phyloP scores from a whole-genome alignment of 2,113 vertebrate genomes.

The Hypomesus transpacificus region DNA sequence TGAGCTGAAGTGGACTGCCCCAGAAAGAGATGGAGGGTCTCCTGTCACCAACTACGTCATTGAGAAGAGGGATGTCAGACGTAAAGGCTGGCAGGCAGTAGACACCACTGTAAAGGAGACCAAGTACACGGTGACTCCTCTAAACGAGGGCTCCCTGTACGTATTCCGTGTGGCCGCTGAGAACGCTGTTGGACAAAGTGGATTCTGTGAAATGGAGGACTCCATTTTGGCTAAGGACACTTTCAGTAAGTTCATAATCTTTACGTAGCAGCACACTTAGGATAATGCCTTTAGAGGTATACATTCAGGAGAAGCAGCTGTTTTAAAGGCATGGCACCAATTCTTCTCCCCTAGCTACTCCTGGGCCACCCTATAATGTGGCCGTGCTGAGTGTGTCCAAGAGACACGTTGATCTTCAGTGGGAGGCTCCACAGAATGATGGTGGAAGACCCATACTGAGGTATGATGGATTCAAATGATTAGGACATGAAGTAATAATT shows the following conservation, averaged over 20 bases:
- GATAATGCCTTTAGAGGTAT: background rate
- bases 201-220: conserved; percentile 91
- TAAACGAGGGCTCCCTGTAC: conserved; percentile 92
- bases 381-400: conserved; percentile 83
- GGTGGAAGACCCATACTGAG: conserved; percentile 92
- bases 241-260: conserved; percentile 80
- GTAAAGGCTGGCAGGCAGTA: conserved; percentile 96
- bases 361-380: conserved; percentile 91
- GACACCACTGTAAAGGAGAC: conserved; percentile 96
- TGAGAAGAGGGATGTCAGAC: conserved; percentile 89
- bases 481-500: background rate
- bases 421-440: conserved; percentile 96
- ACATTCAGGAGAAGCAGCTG: background rate
- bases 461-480: conserved; percentile 54
- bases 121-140: conserved; percentile 85
- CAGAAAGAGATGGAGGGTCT: conserved; percentile 92
- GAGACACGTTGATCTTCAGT: conserved; percentile 92
- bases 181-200: conserved; percentile 88
- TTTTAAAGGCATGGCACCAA: background rate
- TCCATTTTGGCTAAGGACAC: conserved; percentile 94
- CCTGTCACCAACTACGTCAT: conserved; percentile 95
- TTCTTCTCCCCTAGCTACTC: conserved; percentile 77
- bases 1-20: conserved; percentile 92
- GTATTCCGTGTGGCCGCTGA: conserved; percentile 97
- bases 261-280: background rate